Percentiles rank a stretch among this genome's conserved stretches.
Conservation (phyloP, 2,113 vertebrate genomes). For the Athene cunicularia region DNA sequence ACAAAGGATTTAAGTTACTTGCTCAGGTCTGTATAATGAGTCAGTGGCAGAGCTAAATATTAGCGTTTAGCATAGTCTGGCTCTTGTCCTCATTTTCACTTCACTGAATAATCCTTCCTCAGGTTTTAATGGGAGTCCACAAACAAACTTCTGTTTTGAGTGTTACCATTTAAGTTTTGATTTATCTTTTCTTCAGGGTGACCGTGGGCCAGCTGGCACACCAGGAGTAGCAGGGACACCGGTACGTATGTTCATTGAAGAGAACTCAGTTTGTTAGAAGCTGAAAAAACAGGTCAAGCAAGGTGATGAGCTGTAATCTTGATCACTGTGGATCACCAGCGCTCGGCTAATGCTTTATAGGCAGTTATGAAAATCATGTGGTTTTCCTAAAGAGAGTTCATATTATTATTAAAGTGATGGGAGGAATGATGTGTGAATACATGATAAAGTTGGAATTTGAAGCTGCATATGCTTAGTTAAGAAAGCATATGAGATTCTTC, state of each 20-base stretch:
- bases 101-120: not conserved
- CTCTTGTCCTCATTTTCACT: not conserved
- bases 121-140: not conserved
- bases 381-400: not conserved
- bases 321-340: not conserved
- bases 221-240: conserved; percentile 77
- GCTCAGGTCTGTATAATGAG: not conserved
- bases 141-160: not conserved
- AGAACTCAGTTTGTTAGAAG: not conserved
- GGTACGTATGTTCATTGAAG: conserved; percentile 72
- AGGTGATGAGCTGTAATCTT: not conserved
- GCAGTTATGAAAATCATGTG: not conserved
- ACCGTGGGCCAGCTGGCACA: conserved; percentile 81
- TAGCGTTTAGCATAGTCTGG: not conserved
- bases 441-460: not conserved
- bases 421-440: not conserved
- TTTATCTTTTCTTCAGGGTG: conserved; percentile 79
- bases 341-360: not conserved
- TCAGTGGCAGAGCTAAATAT: not conserved
- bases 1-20: not conserved
- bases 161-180: not conserved
- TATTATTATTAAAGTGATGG: not conserved
- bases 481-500: not conserved
- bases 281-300: not conserved
- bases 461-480: not conserved